Base-by-base conservation (phyloP, 2,888 invertebrate genomes). In the Nipponacmea schrenckii region DNA sequence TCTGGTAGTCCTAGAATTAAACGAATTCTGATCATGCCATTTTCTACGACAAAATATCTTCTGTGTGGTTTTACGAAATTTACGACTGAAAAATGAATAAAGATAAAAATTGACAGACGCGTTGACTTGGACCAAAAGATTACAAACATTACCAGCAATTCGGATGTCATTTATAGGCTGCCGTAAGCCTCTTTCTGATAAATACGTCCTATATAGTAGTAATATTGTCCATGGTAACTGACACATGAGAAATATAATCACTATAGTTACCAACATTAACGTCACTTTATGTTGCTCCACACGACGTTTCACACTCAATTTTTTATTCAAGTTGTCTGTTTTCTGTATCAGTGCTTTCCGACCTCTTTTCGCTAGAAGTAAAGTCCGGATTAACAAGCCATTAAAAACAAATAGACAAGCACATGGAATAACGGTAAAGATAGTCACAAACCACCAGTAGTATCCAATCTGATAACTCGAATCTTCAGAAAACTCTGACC, bases 51-150 rank as follows among this genome's bases (percentile, higher is more conserved):
- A 56, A 78, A 90, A 89, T 3, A 93, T 93, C 5, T 74, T 76
- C 56, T 78, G 77, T 78, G 90, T 89, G 2, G 93, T 93, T 79
- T 91, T 91, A 63, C 94, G 90, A 88, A 94, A 94, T 83, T 93
- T 93, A 84, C 93, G 93, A 76, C 93, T 93, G 85, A 94, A 91
- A 64, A 93, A 92, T 81, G 94, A 94, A 87, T 94, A 94, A 72
- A 94, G 90, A 78, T 94, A 90, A 88, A 94, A 94, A 89, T 94
- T 94, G 67, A 92, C 92, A 0, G 94, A 92, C 7, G 94, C 93
- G 89, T 94, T 94, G 71, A 94, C 89, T 71, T 92, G 91, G 31
- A 93, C 91, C 72, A 94, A 89, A 65, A 93, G 90, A 86, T 94
- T 94, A 86, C 92, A 93, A 62, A 94, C 90, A 88, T 94, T 94